A percentile compares a stretch with the other conserved stretches of the same genome.
phyloP scores from a whole-genome alignment of 2,888 invertebrate genomes.

The Cosmia pyralina region DNA sequence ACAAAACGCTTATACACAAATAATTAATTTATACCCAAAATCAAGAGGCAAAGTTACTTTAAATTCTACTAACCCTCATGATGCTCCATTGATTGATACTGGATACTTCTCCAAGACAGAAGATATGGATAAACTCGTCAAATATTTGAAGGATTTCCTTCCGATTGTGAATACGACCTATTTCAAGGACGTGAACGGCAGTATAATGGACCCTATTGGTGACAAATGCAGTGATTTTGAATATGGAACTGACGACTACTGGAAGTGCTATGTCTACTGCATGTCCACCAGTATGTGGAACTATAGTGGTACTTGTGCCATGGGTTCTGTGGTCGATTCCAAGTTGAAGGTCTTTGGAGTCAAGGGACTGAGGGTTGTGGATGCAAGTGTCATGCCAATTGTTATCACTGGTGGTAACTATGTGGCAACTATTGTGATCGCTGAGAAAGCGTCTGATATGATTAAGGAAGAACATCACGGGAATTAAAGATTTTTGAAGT shows the following conservation, averaged over 20 bases:
- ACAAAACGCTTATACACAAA: constrained; percentile 14
- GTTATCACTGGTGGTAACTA: constrained; percentile 24
- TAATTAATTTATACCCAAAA: constrained; percentile 64
- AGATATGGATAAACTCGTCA: constrained; percentile 67
- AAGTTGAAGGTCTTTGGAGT: constrained; percentile 36
- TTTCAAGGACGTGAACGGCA: constrained; percentile 65
- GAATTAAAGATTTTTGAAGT: not conserved
- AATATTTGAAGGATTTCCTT: constrained; percentile 67
- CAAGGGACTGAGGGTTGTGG: constrained; percentile 24
- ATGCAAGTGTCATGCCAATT: constrained; percentile 38
- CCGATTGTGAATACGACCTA: constrained; percentile 67
- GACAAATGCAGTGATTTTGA: constrained; percentile 42
- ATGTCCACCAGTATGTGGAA: constrained; percentile 28
- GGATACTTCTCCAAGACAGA: constrained; percentile 60
- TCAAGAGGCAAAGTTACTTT: constrained; percentile 67
- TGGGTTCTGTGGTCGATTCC: constrained; percentile 39
- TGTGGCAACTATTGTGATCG: constrained; percentile 33
- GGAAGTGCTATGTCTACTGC: constrained; percentile 60
- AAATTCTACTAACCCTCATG: constrained; percentile 62
- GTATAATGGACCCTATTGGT: constrained; percentile 57
- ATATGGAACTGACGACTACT: constrained; percentile 63
- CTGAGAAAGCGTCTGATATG: constrained; percentile 43
- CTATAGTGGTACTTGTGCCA: constrained; percentile 34
- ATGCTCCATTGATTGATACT: constrained; percentile 64
- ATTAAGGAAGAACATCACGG: constrained; percentile 13